Evolutionary conservation across 1,140 invertebrate genomes (phyloP).

Genomic region (Zophobas morio): DNA sequence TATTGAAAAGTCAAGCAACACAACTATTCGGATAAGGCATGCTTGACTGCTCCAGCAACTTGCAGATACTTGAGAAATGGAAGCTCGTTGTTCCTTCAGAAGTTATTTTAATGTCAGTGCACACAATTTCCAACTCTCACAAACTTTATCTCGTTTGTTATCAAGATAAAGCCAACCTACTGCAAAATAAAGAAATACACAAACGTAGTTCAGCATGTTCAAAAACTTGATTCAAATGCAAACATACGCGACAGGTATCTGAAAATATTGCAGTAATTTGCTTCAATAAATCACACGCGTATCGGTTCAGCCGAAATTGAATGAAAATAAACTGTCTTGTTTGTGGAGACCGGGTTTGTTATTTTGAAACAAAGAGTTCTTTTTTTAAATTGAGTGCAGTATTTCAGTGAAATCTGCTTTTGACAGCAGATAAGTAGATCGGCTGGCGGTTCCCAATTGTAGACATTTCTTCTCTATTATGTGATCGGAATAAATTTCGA

Average conservation of each 20-base stretch:
- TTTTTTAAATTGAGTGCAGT: constrained; percentile 18
- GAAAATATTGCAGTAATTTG: constrained; percentile 33
- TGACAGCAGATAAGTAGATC: constrained; percentile 29
- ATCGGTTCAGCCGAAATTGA: constrained; percentile 11
- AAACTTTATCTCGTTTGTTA: constrained; percentile 17
- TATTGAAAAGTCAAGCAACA: constrained; percentile 41
- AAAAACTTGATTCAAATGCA: not conserved
- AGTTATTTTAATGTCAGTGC: constrained; percentile 9
- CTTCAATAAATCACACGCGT: constrained; percentile 22
- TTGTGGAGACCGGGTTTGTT: constrained; percentile 12
- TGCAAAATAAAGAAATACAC: not conserved
- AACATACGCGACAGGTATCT: constrained; percentile 6
- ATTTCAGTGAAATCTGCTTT: constrained; percentile 34
- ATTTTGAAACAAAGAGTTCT: constrained; percentile 22
- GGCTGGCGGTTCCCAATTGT: constrained; percentile 27
- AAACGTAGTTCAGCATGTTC: not conserved
- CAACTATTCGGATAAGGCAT: constrained; percentile 20
- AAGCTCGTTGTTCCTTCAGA: constrained; percentile 12
- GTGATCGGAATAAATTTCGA: constrained; percentile 37
- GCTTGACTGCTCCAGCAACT: constrained; percentile 32
- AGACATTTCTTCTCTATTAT: constrained; percentile 5
- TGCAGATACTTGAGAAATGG: constrained; percentile 31
- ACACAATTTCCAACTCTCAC: constrained; percentile 9
- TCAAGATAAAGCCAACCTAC: not conserved
- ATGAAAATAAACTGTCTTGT: constrained; percentile 38